phyloP scores from a whole-genome alignment of 1,140 invertebrate species.

The Homalodisca vitripennis region DNA sequence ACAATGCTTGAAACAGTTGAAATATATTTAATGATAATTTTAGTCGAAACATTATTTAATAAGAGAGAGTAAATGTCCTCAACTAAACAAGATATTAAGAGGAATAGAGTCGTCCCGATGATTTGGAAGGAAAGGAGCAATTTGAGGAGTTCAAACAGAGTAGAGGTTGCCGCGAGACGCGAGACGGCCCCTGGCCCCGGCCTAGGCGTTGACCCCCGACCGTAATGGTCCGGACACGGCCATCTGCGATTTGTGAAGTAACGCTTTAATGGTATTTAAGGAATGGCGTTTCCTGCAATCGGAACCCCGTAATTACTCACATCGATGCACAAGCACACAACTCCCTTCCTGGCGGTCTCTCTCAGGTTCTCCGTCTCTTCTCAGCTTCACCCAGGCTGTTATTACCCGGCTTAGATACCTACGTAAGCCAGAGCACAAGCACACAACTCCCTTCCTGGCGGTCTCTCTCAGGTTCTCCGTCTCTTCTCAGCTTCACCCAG shows the following conservation, averaged over 20 bases:
- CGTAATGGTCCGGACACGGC: not conserved
- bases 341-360: not conserved
- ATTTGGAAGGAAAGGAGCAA: conserved; percentile 10
- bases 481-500: no score
- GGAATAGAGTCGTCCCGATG: conserved; percentile 8
- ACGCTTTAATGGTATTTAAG: conserved; percentile 27
- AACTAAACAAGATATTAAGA: not conserved
- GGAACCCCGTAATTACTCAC: conserved; percentile 9
- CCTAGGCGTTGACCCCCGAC: conserved; percentile 8
- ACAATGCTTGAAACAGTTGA: no score
- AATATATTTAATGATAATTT: no score
- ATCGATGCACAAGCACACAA: conserved; percentile 26
- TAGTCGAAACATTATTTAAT: no score
- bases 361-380: not conserved
- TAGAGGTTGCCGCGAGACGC: not conserved
- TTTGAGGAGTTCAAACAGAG: conserved; percentile 16
- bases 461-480: no score
- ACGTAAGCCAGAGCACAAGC: no score
- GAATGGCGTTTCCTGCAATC: conserved; percentile 22
- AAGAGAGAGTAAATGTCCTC: no score
- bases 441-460: no score
- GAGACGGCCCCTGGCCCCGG: not conserved
- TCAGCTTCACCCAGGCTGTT: no score
- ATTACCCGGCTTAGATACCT: no score
- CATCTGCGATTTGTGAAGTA: conserved; percentile 22